Evolutionary conservation across 1,140 invertebrate genomes (phyloP), one percentile per base, ranked within the genome.

Genomic region (Caenorhabditis briggsae): DNA sequence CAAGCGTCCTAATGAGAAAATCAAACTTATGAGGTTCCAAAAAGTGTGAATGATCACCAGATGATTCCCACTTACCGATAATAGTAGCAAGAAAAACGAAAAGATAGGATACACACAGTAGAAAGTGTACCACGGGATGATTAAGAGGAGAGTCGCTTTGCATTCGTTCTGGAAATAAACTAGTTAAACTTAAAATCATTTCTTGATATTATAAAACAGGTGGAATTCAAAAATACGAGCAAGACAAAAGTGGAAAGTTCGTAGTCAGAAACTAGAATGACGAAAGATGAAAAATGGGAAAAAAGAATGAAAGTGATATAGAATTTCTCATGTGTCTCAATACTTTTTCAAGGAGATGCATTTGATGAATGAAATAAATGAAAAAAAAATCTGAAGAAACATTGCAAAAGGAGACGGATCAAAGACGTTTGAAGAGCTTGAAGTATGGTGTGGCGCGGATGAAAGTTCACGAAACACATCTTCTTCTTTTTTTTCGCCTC

Each of bases 121-220:
- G 8, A n/a, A 74, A 86, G 55, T 86, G 85, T 46, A 86, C 56
- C 48, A 86, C 43, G 2, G 85, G 85, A 53, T 86, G 85, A 50
- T 70, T 86, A 23, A 86, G 85, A 41, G 85, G 85, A 7, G 85
- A 86, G n/a, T 86, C 85, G 70, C 70, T 78, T 78, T 78, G 46
- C 70, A 78, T 78, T 78, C 46, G 70, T 78, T 78, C 70, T 78
- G 70, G 50, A 50, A 50, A n/a, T n/a, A n/a, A n/a, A n/a, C n/a
- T n/a, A n/a, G n/a, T n/a, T n/a, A n/a, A n/a, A n/a, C n/a, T n/a
- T n/a, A n/a, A n/a, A 20, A 23, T 6, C 0, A 61, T 25, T 33
- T 8, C 6, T 61, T 0, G 23, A 61, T 20, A 25, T 25, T 25
- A 9, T 25, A 3, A 25, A 9, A 25, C 11, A 20, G 11, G 25